Base-by-base conservation (phyloP, 2,113 vertebrate species). In the Oncorhynchus gorbuscha region DNA sequence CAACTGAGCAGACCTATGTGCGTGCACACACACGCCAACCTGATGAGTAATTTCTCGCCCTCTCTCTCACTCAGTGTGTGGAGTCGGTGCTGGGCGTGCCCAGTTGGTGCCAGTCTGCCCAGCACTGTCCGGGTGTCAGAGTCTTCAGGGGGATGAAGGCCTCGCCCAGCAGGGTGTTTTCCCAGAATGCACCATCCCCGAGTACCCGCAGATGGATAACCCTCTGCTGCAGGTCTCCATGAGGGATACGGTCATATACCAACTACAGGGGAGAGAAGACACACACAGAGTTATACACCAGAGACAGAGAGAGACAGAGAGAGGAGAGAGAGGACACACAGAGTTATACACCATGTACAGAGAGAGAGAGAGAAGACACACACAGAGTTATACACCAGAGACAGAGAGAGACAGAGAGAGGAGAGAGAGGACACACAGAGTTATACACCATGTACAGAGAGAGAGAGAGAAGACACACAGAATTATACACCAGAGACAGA, bases 101-200 rank as follows among this genome's bases (percentile, higher is more conserved):
- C 84, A 99, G 88, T 26, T 93, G 94, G 5, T 99, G 97, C 97
- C 97, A 99, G 90, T 95, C 94, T 3, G 96, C 95, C 92, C 96
- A 97, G 93, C 95, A 95, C 83, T 94, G 94, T 0, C 94, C 94
- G 1, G 97, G 94, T 76, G 94, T 93, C 3, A 99, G 91, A 83
- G 92, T 94, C 26, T 93, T 94, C 26, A 99, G 93, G 1, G 92
- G 91, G 83, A 99, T 98, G 72, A 94, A 93, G 75, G 95, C 93
- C 90, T 98, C 96, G 0, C 97, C 97, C 0, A 99, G 94, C 59
- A 98, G 91, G 4, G 96, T 92, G 72, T 96, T 99, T 87, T 99
- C 97, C 97, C 97, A 97, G 89, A 99, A 98, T 0, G 97, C 93
- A 1, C 97, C 97, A 67, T 99, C 97, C 0, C 95, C 95, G 77